Evolutionary conservation across 2,888 invertebrate species (phyloP), one percentile per base, ranked within the genome.

Genomic region (Lymantria dispar): DNA sequence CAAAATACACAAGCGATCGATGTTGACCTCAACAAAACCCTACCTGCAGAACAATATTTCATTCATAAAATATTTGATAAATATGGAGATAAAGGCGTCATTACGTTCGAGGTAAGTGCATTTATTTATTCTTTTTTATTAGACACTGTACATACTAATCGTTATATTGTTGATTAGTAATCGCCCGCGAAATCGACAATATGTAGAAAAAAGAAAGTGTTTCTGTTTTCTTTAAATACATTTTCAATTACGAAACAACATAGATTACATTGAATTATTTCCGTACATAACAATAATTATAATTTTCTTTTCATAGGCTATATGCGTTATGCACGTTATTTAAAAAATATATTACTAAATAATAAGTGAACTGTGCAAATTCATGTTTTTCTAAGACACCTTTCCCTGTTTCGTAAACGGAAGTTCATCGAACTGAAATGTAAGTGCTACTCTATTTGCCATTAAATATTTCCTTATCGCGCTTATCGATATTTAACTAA

Each of bases 21-120:
- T 55, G 57, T 56, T 64, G 59, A 47, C 46, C 53, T 84, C 73
- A 80, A 76, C 65, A 80, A 54, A 36, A 68, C 84, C 1, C 56
- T 77, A 36, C 80, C 78, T 30, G 87, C 90, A 0, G 88, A 92
- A 68, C 80, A 82, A 60, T 92, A 87, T 71, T 92, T 92, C 74
- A 87, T 92, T 56, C 80, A 86, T 61, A 87, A 90, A 71, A 92
- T 92, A 68, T 93, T 93, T 71, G 81, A 87, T 64, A 93, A 93
- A 70, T 93, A 93, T 64, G 93, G 93, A 22, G 82, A 91, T 59
- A 86, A 87, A 68, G 92, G 92, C 45, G 78, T 91, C 56, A 93
- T 93, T 68, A 91, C 92, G 29, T 92, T 92, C 62, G 93, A 93
- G 84, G 92, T 92, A 66, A 79, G 87, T 74, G 50, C 38, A 56